These are phyloP conservation scores for Cyprinodon diabolis DNA, from an alignment of 2,797 vertebrate species.

Conservation along the genomic window DNA sequence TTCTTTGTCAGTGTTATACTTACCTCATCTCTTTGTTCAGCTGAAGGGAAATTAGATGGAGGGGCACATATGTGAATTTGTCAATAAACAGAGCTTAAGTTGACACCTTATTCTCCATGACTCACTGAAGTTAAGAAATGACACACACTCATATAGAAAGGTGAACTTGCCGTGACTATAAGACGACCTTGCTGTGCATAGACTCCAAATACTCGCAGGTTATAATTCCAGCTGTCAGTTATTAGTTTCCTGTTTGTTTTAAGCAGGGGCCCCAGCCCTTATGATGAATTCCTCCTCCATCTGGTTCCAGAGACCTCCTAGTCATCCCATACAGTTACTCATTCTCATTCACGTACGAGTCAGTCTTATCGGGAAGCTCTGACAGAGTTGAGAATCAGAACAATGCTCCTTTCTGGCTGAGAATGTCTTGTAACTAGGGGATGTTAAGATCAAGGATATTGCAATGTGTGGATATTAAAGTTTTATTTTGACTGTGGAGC, in stretches of 20 bases:
- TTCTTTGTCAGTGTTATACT: constrained; percentile 46
- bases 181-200: constrained; percentile 40
- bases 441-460: neutral
- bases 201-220: constrained; percentile 40
- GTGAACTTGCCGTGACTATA: constrained; percentile 43
- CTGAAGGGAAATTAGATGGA: constrained; percentile 8
- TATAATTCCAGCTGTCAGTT: constrained; percentile 45
- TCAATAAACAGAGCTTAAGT: constrained; percentile 15
- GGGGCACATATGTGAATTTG: constrained; percentile 15
- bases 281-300: constrained; percentile 53
- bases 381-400: constrained; percentile 18
- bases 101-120: constrained; percentile 47
- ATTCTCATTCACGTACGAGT: constrained; percentile 30
- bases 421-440: constrained; percentile 10
- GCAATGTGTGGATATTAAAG: neutral
- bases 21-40: constrained; percentile 46
- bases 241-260: constrained; percentile 57
- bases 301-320: constrained; percentile 46
- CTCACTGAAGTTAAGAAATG: constrained; percentile 44
- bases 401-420: constrained; percentile 28
- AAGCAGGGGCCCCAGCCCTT: constrained; percentile 36
- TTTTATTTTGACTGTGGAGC: neutral
- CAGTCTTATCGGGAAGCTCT: constrained; percentile 47
- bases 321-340: constrained; percentile 13
- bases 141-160: constrained; percentile 36